A percentile compares a stretch with the other conserved stretches of the same genome.
Conservation (phyloP, 2,797 vertebrate species). For the Toxotes lorentzi region DNA sequence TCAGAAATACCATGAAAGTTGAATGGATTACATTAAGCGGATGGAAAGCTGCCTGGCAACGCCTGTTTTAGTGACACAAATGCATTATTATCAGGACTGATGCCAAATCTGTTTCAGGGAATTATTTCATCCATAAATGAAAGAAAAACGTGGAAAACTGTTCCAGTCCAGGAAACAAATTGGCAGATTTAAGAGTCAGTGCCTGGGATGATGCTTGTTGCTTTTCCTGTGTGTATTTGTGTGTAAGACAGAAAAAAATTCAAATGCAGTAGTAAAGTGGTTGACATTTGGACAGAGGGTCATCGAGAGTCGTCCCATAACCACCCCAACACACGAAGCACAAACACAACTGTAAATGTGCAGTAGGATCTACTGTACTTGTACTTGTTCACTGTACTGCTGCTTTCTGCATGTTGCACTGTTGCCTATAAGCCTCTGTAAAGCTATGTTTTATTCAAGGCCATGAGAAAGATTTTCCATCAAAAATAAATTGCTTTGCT, state of each 20-base stretch:
- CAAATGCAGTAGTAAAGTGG: not conserved
- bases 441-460: constrained; percentile 72
- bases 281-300: not conserved
- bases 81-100: constrained; percentile 6
- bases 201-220: not conserved
- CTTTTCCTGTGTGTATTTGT: constrained; percentile 9
- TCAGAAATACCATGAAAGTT: not conserved
- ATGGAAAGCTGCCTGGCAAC: constrained; percentile 4
- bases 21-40: not conserved
- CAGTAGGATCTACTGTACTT: not conserved
- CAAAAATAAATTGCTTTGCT: constrained; percentile 70
- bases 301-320: not conserved
- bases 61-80: not conserved
- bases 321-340: not conserved
- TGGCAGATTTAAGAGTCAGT: constrained; percentile 11
- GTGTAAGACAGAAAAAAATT: not conserved
- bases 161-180: constrained; percentile 9
- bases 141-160: constrained; percentile 3
- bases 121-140: not conserved
- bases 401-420: constrained; percentile 49
- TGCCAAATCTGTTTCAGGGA: not conserved
- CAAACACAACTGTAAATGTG: not conserved
- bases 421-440: constrained; percentile 22
- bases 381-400: constrained; percentile 15
- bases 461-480: constrained; percentile 68